Conservation (phyloP, 2,888 invertebrate genomes). For the Polydrusus cervinus region DNA sequence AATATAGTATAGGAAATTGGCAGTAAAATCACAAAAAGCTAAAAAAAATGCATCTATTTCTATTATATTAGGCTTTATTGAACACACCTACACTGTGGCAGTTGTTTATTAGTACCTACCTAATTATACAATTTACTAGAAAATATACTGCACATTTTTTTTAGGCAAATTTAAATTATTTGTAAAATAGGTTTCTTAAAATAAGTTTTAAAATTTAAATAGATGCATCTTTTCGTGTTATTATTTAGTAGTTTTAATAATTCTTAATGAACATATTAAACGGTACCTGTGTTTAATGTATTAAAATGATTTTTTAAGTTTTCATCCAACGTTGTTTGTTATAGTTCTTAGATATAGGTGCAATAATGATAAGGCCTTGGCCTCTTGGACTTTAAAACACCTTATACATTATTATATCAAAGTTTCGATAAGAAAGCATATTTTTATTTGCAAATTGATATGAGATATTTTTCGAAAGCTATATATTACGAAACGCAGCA, state of each 20-base stretch:
- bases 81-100: not conserved
- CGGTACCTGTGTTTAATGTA: no score
- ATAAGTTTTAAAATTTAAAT: no score
- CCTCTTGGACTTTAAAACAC: not conserved
- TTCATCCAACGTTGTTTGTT: not conserved
- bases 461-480: slow-evolving; percentile 50
- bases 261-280: no score
- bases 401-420: not conserved
- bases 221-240: no score
- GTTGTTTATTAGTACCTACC: no score
- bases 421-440: not conserved
- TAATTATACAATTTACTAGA: no score
- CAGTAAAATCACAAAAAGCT: slow-evolving; percentile 28
- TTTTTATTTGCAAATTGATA: slow-evolving; percentile 37
- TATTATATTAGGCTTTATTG: not conserved
- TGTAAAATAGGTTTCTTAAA: no score
- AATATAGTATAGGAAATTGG: slow-evolving; percentile 17
- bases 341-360: not conserved
- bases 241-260: no score
- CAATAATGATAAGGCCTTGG: not conserved
- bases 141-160: no score
- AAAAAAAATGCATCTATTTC: slow-evolving; percentile 13
- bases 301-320: no score
- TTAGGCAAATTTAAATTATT: no score
- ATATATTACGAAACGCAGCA: slow-evolving; percentile 62